These are phyloP conservation scores for Scrobipalpa costella DNA, from an alignment of 2,888 invertebrate genomes.

Conservation along the genomic window DNA sequence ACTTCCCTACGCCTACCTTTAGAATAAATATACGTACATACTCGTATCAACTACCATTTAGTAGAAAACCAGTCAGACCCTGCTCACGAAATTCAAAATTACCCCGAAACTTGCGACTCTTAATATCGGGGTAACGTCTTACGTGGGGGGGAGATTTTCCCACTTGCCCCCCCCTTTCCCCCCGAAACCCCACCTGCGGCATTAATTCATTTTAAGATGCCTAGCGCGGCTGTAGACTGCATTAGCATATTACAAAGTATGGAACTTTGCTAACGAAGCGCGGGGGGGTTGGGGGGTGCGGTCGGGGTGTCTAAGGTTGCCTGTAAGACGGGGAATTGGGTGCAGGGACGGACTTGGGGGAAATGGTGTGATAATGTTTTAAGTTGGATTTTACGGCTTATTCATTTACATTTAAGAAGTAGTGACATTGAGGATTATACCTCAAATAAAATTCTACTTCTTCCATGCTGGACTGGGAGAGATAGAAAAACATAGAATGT, in stretches of 20 bases:
- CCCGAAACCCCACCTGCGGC: conserved; percentile 71
- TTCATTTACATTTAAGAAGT: no score
- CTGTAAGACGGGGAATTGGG: conserved; percentile 79
- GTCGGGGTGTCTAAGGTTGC: conserved; percentile 62
- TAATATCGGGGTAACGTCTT: conserved; percentile 19
- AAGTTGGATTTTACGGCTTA: no score
- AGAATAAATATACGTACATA: conserved; percentile 11
- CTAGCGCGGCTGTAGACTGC: conserved; percentile 69
- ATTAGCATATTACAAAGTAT: conserved; percentile 82
- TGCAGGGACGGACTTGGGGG: conserved; percentile 56
- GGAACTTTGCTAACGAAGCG: conserved; percentile 78
- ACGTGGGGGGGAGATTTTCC: neutral
- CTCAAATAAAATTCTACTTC: no score
- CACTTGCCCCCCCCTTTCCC: conserved; percentile 33
- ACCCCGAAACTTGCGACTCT: conserved; percentile 22
- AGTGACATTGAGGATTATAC: no score
- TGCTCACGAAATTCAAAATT: conserved; percentile 3
- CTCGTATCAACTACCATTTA: no score
- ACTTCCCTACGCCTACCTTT: neutral
- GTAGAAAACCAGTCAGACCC: conserved; percentile 17
- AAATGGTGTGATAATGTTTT: neutral
- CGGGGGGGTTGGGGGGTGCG: conserved; percentile 32
- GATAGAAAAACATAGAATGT: no score
- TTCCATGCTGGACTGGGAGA: no score
- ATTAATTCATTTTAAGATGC: conserved; percentile 81